phyloP scores from a whole-genome alignment of 2,113 vertebrate genomes.

The Hippocampus barbouri region DNA sequence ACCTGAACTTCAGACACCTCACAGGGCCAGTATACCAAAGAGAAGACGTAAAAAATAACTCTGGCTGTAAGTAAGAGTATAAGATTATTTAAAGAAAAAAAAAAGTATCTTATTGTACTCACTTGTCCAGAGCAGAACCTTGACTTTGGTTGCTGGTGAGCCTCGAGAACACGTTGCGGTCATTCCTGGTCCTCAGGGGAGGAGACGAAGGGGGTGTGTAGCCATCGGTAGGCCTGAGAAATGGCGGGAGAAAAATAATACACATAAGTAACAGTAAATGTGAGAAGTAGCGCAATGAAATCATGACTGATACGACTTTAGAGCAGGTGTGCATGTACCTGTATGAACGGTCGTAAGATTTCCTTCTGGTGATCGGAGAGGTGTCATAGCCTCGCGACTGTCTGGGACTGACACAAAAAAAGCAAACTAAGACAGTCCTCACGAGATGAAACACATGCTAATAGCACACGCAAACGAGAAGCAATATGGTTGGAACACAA shows the following conservation, averaged over 20 bases:
- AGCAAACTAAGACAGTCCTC: conserved; percentile 24
- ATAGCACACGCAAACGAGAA: not conserved
- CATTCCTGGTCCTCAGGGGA: conserved; percentile 87
- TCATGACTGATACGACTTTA: not conserved
- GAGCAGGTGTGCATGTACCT: conserved; percentile 73
- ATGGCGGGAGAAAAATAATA: not conserved
- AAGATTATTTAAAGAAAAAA: conserved; percentile 10
- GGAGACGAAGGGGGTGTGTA: conserved; percentile 93
- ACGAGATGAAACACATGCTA: not conserved
- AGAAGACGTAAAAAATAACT: conserved; percentile 10
- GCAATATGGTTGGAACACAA: conserved; percentile 4
- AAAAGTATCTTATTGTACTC: conserved; percentile 57
- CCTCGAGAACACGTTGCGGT: conserved; percentile 96
- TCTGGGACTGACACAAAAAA: conserved; percentile 79
- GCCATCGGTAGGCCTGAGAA: conserved; percentile 82
- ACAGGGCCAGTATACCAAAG: not conserved
- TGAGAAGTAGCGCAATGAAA: not conserved
- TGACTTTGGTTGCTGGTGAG: conserved; percentile 93
- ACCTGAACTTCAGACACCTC: conserved; percentile 28
- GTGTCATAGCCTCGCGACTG: conserved; percentile 88
- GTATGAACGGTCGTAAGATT: conserved; percentile 88
- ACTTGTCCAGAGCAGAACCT: conserved; percentile 96
- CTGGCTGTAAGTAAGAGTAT: conserved; percentile 10
- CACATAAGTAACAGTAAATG: not conserved
- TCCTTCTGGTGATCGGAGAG: conserved; percentile 86